Conservation (phyloP, 1,140 invertebrate species). For the Glomeris maerens region DNA sequence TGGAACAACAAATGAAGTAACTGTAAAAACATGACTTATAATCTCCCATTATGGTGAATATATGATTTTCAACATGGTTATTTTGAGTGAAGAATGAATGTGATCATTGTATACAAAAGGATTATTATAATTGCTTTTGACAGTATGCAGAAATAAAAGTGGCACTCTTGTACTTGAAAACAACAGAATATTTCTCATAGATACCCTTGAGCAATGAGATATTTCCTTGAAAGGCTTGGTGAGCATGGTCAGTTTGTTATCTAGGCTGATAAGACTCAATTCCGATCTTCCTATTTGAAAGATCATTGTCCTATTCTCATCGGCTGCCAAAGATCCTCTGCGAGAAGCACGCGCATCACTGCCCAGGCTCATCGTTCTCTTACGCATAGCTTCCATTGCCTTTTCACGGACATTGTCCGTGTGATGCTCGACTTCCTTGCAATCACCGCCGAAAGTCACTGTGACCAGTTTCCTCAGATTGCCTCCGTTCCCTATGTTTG, state of each 20-base stretch:
- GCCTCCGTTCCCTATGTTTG: too few species aligned
- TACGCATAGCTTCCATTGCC: not conserved
- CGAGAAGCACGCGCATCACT: not conserved
- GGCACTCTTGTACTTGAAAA: not conserved
- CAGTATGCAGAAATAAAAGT: too few species aligned
- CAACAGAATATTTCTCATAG: too few species aligned
- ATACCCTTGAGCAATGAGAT: slow-evolving; percentile 66
- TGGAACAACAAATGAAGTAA: too few species aligned
- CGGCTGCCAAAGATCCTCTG: slow-evolving; percentile 27
- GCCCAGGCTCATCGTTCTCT: not conserved
- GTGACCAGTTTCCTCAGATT: too few species aligned
- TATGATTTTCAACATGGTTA: too few species aligned
- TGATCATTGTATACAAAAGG: too few species aligned
- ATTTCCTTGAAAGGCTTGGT: slow-evolving; percentile 76
- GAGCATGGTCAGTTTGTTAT: slow-evolving; percentile 73
- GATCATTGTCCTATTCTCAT: slow-evolving; percentile 83
- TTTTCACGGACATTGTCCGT: not conserved
- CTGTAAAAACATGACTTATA: too few species aligned
- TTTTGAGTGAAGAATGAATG: too few species aligned
- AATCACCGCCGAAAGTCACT: not conserved
- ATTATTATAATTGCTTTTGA: too few species aligned
- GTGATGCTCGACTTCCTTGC: not conserved
- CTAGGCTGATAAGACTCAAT: slow-evolving; percentile 75
- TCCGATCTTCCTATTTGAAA: slow-evolving; percentile 71
- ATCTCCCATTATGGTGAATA: too few species aligned